Conservation (phyloP, 2,888 invertebrate genomes). For the Eristalinus sepulchralis region DNA sequence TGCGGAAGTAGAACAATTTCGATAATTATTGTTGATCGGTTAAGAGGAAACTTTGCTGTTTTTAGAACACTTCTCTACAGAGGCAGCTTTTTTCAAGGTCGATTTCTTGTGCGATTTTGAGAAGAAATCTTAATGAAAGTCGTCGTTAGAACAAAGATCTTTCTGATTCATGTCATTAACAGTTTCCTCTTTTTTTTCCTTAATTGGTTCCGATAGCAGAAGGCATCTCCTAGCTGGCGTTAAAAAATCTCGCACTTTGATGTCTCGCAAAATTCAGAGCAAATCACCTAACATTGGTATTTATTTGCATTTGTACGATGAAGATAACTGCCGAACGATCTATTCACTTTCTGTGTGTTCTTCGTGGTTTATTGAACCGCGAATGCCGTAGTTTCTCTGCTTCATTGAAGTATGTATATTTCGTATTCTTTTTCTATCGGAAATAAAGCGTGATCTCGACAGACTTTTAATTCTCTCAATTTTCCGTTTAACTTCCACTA, state of each 20-base stretch:
- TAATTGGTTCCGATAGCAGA: too few relatives aligned
- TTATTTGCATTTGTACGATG: not conserved
- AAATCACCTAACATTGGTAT: not conserved
- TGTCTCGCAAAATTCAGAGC: not conserved
- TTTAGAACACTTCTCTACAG: not conserved
- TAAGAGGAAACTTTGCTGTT: not conserved
- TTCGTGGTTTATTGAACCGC: not conserved
- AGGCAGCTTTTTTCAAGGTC: not conserved
- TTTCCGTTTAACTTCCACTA: too few relatives aligned
- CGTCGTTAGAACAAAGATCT: not conserved
- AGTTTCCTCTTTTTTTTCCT: too few relatives aligned
- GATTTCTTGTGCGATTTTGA: not conserved
- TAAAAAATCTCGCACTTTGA: too few relatives aligned
- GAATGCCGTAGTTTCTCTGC: not conserved
- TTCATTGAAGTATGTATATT: too few relatives aligned
- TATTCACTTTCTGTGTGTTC: not conserved
- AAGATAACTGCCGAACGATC: not conserved
- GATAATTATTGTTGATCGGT: not conserved
- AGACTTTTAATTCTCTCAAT: too few relatives aligned
- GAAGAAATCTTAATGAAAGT: not conserved
- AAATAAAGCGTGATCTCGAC: too few relatives aligned
- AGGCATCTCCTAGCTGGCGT: too few relatives aligned
- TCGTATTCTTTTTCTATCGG: too few relatives aligned
- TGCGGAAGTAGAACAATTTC: slow-evolving; percentile 1
- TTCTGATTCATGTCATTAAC: too few relatives aligned